These are phyloP conservation scores for Lepus townsendii DNA, from an alignment of 2,797 vertebrate genomes.

Conservation along the genomic window DNA sequence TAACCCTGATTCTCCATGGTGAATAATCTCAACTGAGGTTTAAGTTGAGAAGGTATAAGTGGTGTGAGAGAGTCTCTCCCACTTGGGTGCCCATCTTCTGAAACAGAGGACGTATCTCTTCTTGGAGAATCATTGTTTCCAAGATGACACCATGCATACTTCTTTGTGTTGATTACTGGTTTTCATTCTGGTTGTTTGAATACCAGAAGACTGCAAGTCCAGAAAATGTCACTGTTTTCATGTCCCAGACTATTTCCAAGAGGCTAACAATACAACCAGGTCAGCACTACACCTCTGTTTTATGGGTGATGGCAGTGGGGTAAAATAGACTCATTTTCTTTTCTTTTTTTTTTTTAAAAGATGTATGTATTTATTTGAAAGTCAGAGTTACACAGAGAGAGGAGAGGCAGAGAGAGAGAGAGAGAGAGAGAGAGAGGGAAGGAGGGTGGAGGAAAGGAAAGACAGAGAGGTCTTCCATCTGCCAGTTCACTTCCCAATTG, in stretches of 20 bases:
- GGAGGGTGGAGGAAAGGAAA: too few relatives aligned
- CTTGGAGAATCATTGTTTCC: neutral
- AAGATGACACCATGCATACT: neutral
- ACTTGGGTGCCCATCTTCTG: neutral
- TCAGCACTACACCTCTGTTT: neutral
- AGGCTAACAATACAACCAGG: neutral
- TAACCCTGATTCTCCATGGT: neutral
- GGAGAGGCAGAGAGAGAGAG: too few relatives aligned
- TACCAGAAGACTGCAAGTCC: neutral
- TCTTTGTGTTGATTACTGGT: conserved; percentile 21
- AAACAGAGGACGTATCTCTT: neutral
- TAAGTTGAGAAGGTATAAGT: neutral
- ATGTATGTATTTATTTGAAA: too few relatives aligned
- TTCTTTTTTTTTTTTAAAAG: too few relatives aligned
- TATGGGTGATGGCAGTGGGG: neutral
- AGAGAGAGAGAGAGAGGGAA: too few relatives aligned
- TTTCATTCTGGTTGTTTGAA: neutral
- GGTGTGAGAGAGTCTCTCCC: neutral
- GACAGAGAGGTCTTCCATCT: too few relatives aligned
- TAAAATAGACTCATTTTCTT: conserved; percentile 42
- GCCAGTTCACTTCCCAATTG: too few relatives aligned
- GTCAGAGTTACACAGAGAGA: too few relatives aligned
- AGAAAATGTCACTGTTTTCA: neutral
- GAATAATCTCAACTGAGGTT: neutral
- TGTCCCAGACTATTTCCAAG: neutral